Evolutionary conservation across 2,113 vertebrate species (phyloP).

Genomic region (Glaucidium brasilianum): DNA sequence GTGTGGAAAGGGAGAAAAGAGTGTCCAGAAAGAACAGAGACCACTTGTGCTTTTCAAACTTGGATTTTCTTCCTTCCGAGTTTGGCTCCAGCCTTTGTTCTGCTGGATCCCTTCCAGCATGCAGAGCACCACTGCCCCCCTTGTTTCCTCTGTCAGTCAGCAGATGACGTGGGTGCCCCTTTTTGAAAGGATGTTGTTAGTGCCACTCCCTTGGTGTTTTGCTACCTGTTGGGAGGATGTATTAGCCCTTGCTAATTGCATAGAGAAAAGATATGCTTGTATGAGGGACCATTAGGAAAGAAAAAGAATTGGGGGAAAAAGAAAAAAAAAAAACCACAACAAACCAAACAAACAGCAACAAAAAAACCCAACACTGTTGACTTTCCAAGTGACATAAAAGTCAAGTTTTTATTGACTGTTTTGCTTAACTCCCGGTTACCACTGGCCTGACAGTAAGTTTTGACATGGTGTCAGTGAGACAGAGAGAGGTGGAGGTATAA

Average conservation of each 20-base stretch:
- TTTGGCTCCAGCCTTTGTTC: neutral
- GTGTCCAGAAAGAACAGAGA: neutral
- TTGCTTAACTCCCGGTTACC: neutral
- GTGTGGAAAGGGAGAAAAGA: neutral
- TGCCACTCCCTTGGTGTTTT: neutral
- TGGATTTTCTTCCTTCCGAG: neutral
- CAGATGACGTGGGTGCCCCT: neutral
- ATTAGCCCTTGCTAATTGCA: neutral
- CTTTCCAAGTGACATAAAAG: neutral
- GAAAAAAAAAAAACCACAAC: no score
- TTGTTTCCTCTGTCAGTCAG: neutral
- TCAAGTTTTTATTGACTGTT: neutral
- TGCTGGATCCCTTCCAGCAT: neutral
- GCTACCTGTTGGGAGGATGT: neutral
- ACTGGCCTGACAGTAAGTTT: neutral
- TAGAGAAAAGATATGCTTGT: neutral
- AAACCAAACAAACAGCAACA: no score
- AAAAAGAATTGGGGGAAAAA: neutral
- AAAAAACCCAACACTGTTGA: neutral
- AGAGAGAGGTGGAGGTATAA: neutral
- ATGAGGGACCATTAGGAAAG: neutral
- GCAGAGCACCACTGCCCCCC: neutral
- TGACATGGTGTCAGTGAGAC: neutral
- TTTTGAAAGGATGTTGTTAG: neutral
- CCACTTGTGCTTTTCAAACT: neutral